Evolutionary conservation across 2,797 vertebrate species (phyloP).

Genomic region (Percopsis omiscomaycus): DNA sequence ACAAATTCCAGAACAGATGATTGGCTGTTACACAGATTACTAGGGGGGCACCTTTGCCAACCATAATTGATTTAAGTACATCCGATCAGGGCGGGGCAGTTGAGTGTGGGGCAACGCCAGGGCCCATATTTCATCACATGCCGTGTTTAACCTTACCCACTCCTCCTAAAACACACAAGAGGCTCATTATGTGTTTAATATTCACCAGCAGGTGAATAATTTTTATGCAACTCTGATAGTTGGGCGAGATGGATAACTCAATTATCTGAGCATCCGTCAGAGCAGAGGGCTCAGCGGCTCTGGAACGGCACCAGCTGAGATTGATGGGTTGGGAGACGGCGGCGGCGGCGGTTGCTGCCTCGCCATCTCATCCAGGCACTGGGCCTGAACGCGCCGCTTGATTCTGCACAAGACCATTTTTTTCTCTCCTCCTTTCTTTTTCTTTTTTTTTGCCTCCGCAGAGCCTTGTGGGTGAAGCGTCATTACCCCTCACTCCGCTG

Average conservation of each 20-base stretch:
- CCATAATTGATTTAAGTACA: slow-evolving; percentile 66
- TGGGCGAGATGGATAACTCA: slow-evolving; percentile 99
- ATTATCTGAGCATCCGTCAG: slow-evolving; percentile 98
- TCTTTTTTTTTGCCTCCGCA: slow-evolving; percentile 42
- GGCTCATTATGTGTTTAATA: slow-evolving; percentile 97
- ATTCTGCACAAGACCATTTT: slow-evolving; percentile 63
- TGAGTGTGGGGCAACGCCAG: slow-evolving; percentile 57
- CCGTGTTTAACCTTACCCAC: slow-evolving; percentile 82
- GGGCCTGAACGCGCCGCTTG: slow-evolving; percentile 91
- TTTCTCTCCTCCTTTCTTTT: slow-evolving; percentile 26
- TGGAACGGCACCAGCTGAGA: slow-evolving; percentile 90
- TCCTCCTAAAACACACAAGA: slow-evolving; percentile 91
- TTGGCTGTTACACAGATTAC: slow-evolving; percentile 31
- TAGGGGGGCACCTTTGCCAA: slow-evolving; percentile 73
- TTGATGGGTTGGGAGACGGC: slow-evolving; percentile 94
- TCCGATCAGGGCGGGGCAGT: slow-evolving; percentile 53
- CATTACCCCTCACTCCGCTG: slow-evolving; percentile 99
- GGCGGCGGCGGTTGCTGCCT: slow-evolving; percentile 81
- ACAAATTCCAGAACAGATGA: slow-evolving; percentile 33
- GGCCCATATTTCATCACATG: slow-evolving; percentile 75
- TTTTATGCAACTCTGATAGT: slow-evolving; percentile 98
- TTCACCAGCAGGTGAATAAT: slow-evolving; percentile 98
- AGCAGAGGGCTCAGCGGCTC: slow-evolving; percentile 79
- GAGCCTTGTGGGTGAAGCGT: slow-evolving; percentile 92
- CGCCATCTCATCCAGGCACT: slow-evolving; percentile 93